Evolutionary conservation across 2,113 vertebrate genomes (phyloP).

Genomic region (Myrmecophaga tridactyla): DNA sequence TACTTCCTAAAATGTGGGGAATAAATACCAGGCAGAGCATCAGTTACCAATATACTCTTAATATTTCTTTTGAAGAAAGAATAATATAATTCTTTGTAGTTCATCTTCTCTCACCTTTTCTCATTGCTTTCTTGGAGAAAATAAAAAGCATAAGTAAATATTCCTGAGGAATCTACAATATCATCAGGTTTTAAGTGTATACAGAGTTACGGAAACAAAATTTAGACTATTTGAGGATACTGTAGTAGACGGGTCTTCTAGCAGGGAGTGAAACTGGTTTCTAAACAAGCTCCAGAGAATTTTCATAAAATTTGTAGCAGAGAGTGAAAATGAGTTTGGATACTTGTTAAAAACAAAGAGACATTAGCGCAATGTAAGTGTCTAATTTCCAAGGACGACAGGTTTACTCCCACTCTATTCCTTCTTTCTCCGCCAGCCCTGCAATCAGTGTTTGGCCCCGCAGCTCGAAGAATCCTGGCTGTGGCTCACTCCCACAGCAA

Average conservation of each 20-base stretch:
- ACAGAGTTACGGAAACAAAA: background rate
- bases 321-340: background rate
- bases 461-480: conserved; percentile 83
- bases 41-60: background rate
- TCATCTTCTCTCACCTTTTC: background rate
- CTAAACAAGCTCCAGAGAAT: background rate
- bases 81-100: background rate
- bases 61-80: conserved; percentile 1
- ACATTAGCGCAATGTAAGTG: background rate
- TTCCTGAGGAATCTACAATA: background rate
- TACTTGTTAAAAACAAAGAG: background rate
- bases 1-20: background rate
- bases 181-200: background rate
- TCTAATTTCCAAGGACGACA: background rate
- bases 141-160: background rate
- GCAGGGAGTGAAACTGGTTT: background rate
- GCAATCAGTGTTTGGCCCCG: conserved; percentile 83
- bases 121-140: background rate
- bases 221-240: background rate
- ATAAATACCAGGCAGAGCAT: background rate
- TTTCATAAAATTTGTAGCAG: background rate
- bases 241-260: background rate
- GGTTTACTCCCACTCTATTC: background rate
- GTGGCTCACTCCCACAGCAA: conserved; percentile 80
- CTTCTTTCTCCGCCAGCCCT: conserved; percentile 78